Conservation (phyloP, 2,113 vertebrate genomes). For the Aplodontia rufa region DNA sequence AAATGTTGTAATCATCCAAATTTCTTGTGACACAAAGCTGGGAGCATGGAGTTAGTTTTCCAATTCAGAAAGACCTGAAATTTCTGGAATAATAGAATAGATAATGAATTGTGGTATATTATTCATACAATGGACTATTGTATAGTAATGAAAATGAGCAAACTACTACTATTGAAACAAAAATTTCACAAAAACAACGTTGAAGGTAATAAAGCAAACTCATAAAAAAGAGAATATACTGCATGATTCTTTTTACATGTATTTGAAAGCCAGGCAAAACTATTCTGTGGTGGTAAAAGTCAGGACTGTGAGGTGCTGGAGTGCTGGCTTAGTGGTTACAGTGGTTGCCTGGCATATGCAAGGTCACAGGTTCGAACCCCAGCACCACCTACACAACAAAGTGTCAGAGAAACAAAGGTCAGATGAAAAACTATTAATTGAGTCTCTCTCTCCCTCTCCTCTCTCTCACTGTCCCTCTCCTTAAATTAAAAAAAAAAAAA, state of each 20-base stretch:
- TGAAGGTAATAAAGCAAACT: not conserved
- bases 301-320: too few relatives aligned
- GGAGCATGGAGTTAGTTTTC: not conserved
- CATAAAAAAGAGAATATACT: not conserved
- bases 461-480: too few relatives aligned
- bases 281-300: not conserved
- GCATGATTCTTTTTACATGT: not conserved
- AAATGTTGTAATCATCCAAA: not conserved
- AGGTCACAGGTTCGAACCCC: too few relatives aligned
- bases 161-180: not conserved
- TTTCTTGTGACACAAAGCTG: not conserved
- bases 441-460: too few relatives aligned
- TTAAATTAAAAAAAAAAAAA: too few relatives aligned
- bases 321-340: too few relatives aligned
- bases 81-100: not conserved
- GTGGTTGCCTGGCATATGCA: too few relatives aligned
- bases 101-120: not conserved
- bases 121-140: not conserved
- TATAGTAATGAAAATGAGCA: not conserved
- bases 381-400: too few relatives aligned
- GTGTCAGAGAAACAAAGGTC: too few relatives aligned
- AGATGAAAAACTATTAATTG: too few relatives aligned
- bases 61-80: conserved; percentile 4
- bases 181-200: not conserved
- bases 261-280: not conserved